Conservation (phyloP, 2,797 vertebrate species). For the Naso thynnoides region DNA sequence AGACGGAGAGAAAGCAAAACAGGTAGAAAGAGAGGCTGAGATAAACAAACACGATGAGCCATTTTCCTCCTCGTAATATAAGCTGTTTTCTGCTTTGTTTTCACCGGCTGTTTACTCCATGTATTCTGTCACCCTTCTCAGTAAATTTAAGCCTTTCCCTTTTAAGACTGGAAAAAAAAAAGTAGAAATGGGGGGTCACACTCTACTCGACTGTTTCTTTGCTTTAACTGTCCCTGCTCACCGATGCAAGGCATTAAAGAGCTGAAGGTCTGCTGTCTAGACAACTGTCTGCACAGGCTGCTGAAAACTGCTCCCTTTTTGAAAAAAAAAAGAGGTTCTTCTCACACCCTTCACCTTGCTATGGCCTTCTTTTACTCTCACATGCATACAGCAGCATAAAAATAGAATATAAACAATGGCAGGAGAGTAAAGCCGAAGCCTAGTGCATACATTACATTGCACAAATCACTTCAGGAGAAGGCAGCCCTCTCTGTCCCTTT, state of each 20-base stretch:
- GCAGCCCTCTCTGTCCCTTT: not conserved
- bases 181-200: constrained; percentile 5
- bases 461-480: constrained; percentile 6
- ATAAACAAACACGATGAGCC: constrained; percentile 41
- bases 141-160: constrained; percentile 4
- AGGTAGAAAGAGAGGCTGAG: constrained; percentile 1
- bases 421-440: constrained; percentile 1
- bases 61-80: constrained; percentile 17
- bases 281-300: constrained; percentile 32
- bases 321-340: constrained; percentile 12
- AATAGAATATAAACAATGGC: constrained; percentile 14
- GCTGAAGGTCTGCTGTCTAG: constrained; percentile 48
- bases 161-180: constrained; percentile 10
- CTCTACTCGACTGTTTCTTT: constrained; percentile 9
- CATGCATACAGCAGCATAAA: constrained; percentile 25
- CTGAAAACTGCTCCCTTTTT: constrained; percentile 12
- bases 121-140: constrained; percentile 12
- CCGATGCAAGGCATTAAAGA: constrained; percentile 29
- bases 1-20: not conserved
- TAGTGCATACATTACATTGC: constrained; percentile 30
- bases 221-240: constrained; percentile 12
- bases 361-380: constrained; percentile 22
- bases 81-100: constrained; percentile 2
- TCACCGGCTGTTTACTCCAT: constrained; percentile 6
- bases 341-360: constrained; percentile 18